These are phyloP conservation scores for Mongoloraphidia duomilia DNA, from an alignment of 2,888 invertebrate genomes.

Conservation along the genomic window DNA sequence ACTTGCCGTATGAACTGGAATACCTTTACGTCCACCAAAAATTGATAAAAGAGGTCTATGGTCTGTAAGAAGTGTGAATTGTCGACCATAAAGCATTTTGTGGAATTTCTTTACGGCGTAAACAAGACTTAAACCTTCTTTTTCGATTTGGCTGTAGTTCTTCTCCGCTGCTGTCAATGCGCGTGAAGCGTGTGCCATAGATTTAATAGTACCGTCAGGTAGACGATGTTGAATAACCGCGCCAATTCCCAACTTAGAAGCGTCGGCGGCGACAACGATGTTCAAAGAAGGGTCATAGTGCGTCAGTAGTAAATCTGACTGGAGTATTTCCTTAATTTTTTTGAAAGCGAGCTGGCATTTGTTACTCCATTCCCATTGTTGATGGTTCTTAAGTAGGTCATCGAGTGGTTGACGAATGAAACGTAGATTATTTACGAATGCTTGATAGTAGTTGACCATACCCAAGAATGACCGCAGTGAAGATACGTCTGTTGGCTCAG, in stretches of 20 bases:
- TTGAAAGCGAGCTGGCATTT: conserved; percentile 5
- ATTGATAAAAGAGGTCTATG: not conserved
- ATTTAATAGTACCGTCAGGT: not conserved
- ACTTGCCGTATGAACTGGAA: not conserved
- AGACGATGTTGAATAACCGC: conserved; percentile 1
- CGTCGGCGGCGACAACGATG: conserved; percentile 1
- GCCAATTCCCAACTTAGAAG: not conserved
- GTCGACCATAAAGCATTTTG: not conserved
- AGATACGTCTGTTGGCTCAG: conserved; percentile 4
- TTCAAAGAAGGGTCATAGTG: conserved; percentile 5
- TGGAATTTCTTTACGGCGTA: not conserved
- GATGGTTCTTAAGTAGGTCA: conserved; percentile 3
- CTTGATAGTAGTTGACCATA: conserved; percentile 9
- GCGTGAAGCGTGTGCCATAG: not conserved
- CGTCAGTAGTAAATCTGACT: conserved; percentile 2
- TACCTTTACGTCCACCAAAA: not conserved
- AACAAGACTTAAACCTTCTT: not conserved
- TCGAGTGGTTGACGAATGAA: conserved; percentile 6
- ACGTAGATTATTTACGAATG: conserved; percentile 6
- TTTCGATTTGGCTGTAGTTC: not conserved
- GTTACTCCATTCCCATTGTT: conserved; percentile 5
- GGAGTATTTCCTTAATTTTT: conserved; percentile 3
- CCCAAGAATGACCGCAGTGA: conserved; percentile 7
- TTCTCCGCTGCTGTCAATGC: not conserved
- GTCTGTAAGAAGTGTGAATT: not conserved